Evolutionary conservation across 2,113 vertebrate genomes (phyloP), one percentile per base, ranked within the genome.

Genomic region (Cichladusa arquata): DNA sequence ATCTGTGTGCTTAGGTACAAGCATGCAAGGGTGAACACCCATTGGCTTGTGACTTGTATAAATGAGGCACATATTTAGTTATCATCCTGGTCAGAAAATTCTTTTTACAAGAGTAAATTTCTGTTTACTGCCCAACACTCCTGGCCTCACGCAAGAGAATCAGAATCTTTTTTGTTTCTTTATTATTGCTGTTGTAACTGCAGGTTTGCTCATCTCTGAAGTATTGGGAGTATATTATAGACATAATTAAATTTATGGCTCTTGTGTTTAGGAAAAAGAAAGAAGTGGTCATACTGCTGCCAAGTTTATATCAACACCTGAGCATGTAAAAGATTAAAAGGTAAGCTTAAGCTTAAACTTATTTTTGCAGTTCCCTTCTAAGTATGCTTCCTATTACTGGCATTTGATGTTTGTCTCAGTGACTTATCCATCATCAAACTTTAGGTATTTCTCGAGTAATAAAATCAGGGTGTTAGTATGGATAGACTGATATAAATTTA

Each of bases 231-330:
- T 90, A 58, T 48, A 71, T 93, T 93, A 48, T 44, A 95, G 79
- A 94, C 85, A 97, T 93, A 76, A 92, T 96, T 97, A 97, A 95
- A 96, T 97, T 96, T 95, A 96, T 94, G 81, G 80, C 57, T 69
- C 48, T 90, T 93, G 20, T 92, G 72, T 94, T 97, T 85, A 66
- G 47, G 78, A 86, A 95, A 81, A 86, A 86, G 5, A 78, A 70
- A 86, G 9, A 86, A 84, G 56, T 81, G 74, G 58, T 58, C 71
- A 53, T 40, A 38, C 28, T 96, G 81, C 90, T 95, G 81, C 92
- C 19, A 90, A 77, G 40, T 83, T 91, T 93, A 64, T 73, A 86
- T 95, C 89, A 97, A 89, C 56, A 92, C 44, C 80, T 86, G 58
- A 95, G n/a, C n/a, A 45, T 89, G 78, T 81, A 36, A 81, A 95